These are phyloP conservation scores for Bruchidius siliquastri DNA, from an alignment of 2,888 invertebrate species.

Conservation along the genomic window DNA sequence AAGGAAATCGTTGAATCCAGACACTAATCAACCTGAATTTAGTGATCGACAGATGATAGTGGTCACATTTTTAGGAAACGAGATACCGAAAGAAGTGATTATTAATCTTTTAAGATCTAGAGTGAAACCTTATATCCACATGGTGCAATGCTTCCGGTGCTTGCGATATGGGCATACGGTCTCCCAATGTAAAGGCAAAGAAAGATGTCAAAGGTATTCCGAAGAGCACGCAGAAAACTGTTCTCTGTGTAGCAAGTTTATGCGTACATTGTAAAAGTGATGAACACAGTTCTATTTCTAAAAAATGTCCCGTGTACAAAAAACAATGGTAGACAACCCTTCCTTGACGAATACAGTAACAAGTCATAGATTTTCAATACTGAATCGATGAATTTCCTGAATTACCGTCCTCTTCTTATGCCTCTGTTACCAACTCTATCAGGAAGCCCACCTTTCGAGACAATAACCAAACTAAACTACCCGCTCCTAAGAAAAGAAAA, in stretches of 20 bases:
- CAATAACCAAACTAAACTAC: neutral
- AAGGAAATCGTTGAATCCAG: no score
- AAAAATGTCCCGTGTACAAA: neutral
- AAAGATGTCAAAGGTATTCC: neutral
- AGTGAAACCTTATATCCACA: no score
- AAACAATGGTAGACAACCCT: neutral
- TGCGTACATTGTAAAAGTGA: constrained; percentile 1
- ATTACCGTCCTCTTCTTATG: no score
- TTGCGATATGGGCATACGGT: neutral
- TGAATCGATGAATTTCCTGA: neutral
- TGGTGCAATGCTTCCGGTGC: no score
- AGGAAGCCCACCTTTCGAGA: neutral
- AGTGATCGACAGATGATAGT: no score
- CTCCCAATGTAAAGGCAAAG: constrained; percentile 4
- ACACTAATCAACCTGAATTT: no score
- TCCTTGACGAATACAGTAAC: neutral
- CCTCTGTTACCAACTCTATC: neutral
- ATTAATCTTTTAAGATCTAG: no score
- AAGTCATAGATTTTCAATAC: neutral
- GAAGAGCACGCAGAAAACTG: neutral
- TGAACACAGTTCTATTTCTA: neutral
- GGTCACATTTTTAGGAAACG: no score
- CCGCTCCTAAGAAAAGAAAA: neutral
- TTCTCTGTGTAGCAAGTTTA: neutral
- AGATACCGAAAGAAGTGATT: no score